Base-by-base conservation (phyloP, 2,888 invertebrate genomes). In the Epirrhoe alternata region DNA sequence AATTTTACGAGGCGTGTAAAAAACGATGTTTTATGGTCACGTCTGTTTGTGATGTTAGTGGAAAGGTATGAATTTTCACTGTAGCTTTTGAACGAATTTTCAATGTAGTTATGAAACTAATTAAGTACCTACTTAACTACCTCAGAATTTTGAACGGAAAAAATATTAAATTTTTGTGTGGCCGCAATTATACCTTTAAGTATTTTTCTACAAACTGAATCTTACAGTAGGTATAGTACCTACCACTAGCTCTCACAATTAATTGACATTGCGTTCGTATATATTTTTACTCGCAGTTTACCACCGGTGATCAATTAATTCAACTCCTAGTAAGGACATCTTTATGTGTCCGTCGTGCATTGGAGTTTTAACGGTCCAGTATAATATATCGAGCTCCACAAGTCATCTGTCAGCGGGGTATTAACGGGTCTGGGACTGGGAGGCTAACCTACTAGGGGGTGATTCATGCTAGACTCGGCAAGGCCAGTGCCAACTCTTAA, bases 251-350 rank as follows among this genome's bases (percentile, higher is more conserved):
- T 42, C 4, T 42, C 3, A 12, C 38, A 38, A 38, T 38, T 8
- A 38, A 38, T 38, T 38, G 24, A 24, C 8, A 10, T 10, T 8
- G 10, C 8, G 8, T 2, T 38, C 1, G 38, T 42, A 42, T 42
- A 12, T 42, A 42, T 42, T 42, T 42, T 42, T 12, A 42, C 38
- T 42, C 38, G 12, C 12, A 42, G 38, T 42, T 42, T 42, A 42
- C 38, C 12, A 42, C 38, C 38, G 38, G 38, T 12, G 84, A 88
- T 85, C 82, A 86, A 86, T 88, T 88, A 86, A 86, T 84, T 84
- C 79, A 77, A 75, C 79, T 83, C 79, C 80, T 79, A 80, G 75
- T 67, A 76, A 82, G 79, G 85, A 86, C 85, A 86, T 86, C 84
- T 86, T 86, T 84, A 86, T 85, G 79, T 72, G 78, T 78, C 78